phyloP scores from a whole-genome alignment of 2,797 vertebrate species.

The Lacerta viridis region DNA sequence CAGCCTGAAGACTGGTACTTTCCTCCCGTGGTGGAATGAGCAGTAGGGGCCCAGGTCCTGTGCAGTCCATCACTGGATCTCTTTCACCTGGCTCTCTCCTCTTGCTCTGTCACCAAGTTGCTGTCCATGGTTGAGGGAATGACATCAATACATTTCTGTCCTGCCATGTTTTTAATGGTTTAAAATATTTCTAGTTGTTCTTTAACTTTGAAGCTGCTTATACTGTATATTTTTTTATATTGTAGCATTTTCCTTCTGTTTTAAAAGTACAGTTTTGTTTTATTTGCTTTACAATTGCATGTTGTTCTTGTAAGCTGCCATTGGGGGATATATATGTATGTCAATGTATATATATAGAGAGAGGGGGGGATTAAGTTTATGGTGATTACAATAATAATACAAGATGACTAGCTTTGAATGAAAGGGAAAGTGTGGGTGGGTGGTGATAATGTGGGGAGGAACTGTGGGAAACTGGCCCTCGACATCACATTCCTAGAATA shows the following conservation, averaged over 20 bases:
- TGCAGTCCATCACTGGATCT: background rate
- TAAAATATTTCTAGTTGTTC: background rate
- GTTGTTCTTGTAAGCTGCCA: background rate
- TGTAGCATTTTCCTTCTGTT: background rate
- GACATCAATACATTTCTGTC: background rate
- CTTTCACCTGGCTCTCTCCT: background rate
- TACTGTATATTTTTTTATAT: background rate
- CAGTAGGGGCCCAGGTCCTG: too few relatives aligned
- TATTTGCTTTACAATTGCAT: background rate
- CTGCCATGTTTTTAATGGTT: background rate
- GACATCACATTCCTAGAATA: background rate
- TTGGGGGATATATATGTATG: too few relatives aligned
- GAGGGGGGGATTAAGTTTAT: too few relatives aligned
- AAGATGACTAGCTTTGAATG: background rate
- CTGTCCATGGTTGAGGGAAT: background rate
- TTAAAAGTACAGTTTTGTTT: background rate
- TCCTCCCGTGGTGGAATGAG: too few relatives aligned
- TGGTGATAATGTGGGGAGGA: background rate
- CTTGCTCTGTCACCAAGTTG: background rate
- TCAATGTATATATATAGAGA: too few relatives aligned
- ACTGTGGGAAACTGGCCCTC: background rate
- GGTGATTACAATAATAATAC: background rate
- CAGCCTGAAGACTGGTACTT: background rate
- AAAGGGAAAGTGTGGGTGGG: background rate
- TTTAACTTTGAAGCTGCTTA: background rate